Base-by-base conservation (phyloP, 2,113 vertebrate species). In the Dipodomys stephensi region DNA sequence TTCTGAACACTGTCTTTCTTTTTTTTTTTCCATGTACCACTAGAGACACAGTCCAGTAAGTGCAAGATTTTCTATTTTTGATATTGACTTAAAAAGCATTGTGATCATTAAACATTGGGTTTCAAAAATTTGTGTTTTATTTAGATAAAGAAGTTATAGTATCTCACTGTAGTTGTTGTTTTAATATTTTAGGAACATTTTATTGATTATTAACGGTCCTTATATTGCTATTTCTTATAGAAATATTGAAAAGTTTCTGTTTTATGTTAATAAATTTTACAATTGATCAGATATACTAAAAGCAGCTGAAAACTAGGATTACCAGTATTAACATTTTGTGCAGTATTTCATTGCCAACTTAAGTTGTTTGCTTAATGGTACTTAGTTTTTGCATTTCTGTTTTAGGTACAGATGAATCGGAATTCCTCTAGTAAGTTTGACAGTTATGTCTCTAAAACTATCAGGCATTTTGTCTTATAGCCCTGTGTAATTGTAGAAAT, bases 401-500 rank as follows among this genome's bases (percentile, higher is more conserved):
- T 98, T 96, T 97, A 99, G 99, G 99, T 98, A 95, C 99, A 99
- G 97, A 99, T 99, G 98, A 99, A 98, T 97, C 98, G 98, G 97
- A 99, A 99, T 98, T 98, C 98, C 86, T 99, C 99, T 97, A 99
- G 99, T 99, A 98, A 99, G 99, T 99, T 95, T 98, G 27, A 95
- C 62, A 84, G 53, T 95, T 39, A 16, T 95, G 44, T 39, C 27
- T 96, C 1, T 91, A 93, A 82, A 88, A 88, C 76, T 84, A 78
- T 94, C 12, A 85, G 23, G 28, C 71, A 92, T 3, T 78, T 94
- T 93, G 72, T 84, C 77, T 88, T 82, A 22, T 78, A 83, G 49
- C 13, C 30, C 87, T 91, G 25, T 62, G 9, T 60, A 80, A 30
- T 32, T 95, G 19, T n/a, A 81, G 39, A 68, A 90, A 92, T 88